phyloP scores from a whole-genome alignment of 2,113 vertebrate species.

The Cygnus buccinator region DNA sequence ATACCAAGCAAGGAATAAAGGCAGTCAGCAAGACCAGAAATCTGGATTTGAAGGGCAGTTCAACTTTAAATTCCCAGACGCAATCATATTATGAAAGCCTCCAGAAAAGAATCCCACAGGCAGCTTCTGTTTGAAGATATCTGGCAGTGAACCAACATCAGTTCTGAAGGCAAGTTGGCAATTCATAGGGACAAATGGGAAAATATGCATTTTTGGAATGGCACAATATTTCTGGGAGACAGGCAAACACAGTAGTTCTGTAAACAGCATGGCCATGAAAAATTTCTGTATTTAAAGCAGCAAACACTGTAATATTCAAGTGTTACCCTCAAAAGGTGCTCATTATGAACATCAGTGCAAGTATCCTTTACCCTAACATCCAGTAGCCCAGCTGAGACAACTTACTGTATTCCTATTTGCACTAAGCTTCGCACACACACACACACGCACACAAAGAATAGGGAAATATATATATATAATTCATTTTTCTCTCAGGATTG shows the following conservation, averaged over 20 bases:
- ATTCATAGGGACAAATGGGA: background rate
- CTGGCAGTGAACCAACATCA: background rate
- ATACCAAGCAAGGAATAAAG: background rate
- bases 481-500: background rate
- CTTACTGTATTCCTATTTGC: background rate
- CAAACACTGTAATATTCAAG: background rate
- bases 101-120: background rate
- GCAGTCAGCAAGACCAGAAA: background rate
- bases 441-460: background rate
- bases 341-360: background rate
- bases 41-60: background rate
- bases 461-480: too few relatives aligned
- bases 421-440: background rate
- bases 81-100: background rate
- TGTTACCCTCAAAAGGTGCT: background rate
- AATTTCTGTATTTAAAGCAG: background rate
- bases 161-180: background rate
- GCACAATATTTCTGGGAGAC: background rate
- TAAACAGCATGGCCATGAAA: background rate
- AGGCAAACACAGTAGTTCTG: background rate
- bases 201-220: background rate
- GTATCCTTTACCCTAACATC: background rate
- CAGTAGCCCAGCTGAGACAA: background rate
- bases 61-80: background rate
- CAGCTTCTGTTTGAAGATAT: background rate